These are phyloP conservation scores for Carterocephalus palaemon DNA, from an alignment of 2,888 invertebrate species.

Conservation along the genomic window DNA sequence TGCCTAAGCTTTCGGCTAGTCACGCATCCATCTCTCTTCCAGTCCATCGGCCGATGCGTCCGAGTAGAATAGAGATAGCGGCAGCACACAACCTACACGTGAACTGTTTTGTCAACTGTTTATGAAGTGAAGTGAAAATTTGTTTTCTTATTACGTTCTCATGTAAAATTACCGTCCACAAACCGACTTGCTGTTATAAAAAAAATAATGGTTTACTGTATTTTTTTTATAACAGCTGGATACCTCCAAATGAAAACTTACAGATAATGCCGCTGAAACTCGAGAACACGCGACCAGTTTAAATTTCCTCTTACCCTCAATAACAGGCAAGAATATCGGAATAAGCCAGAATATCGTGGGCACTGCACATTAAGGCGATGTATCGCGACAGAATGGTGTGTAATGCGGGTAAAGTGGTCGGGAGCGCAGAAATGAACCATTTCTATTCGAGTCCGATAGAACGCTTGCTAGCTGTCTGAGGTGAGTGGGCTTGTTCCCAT, in stretches of 20 bases:
- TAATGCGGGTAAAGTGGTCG: constrained; percentile 19
- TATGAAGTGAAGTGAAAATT: too few species aligned
- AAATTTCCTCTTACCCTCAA: constrained; percentile 15
- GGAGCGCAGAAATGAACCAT: constrained; percentile 38
- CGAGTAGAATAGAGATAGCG: too few species aligned
- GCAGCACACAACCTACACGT: too few species aligned
- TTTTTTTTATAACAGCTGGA: too few species aligned
- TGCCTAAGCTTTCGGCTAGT: too few species aligned
- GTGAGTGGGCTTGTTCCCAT: constrained; percentile 10
- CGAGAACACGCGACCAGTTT: constrained; percentile 2
- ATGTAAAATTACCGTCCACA: too few species aligned
- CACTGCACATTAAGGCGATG: constrained; percentile 12
- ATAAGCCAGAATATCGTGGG: constrained; percentile 15
- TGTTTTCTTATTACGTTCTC: too few species aligned
- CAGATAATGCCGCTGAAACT: neutral
- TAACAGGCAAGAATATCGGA: constrained; percentile 17
- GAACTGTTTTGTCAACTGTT: too few species aligned
- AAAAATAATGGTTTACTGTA: too few species aligned
- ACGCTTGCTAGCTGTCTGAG: constrained; percentile 27
- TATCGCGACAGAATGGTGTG: constrained; percentile 9
- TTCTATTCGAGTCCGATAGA: constrained; percentile 42
- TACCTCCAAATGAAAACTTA: neutral
- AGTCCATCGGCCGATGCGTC: too few species aligned
- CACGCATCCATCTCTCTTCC: too few species aligned
- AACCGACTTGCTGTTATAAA: too few species aligned